Base-by-base conservation (phyloP, 2,888 invertebrate species). In the Chrysolina oricalcia region DNA sequence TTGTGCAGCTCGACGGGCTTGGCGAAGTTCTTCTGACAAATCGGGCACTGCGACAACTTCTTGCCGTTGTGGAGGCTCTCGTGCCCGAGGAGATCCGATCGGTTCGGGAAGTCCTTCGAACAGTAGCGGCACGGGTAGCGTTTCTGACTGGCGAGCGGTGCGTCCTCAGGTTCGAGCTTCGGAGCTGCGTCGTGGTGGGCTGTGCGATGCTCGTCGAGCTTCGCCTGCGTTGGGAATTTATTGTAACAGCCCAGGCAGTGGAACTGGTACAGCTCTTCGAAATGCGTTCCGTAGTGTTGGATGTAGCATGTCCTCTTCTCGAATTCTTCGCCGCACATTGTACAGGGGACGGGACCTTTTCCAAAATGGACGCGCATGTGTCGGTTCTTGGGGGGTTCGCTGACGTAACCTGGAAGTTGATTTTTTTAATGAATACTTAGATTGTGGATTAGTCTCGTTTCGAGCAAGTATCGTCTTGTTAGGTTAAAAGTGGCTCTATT, bases 1-100 rank as follows among this genome's bases (percentile, higher is more conserved):
- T 48, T 66, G 35, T 68, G 40, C 15, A 72, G 48, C 19, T 67
- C 66, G 6, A 43, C 10, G 13, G 17, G 17, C n/a, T 40, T 27
- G 15, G 40, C 27, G 27, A 72, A 72, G n/a, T 56, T 17, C 43
- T 50, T 72, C 0, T 27, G 23, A 35, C 72, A 72, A 5, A 72
- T 41, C 13, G 46, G n/a, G 50, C 72, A 72, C 5, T 63, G 69
- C 0, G 6, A 19, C 6, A 50, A 0, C 50, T n/a, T 3, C 50
- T 17, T 50, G 1, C 50, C 50, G n/a, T n/a, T 50, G 50, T 50
- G 50, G 19, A 50, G 1, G n/a, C 50, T 50, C 19, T 50, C 50
- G 50, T 50, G 50, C 1, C 17, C 50, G 3, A 50, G 9, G 19
- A 50, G n/a, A 2, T 17, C 50, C 19, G 50, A 50, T 5, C n/a